Conservation (phyloP, 2,797 vertebrate genomes). For the Bradypus variegatus region DNA sequence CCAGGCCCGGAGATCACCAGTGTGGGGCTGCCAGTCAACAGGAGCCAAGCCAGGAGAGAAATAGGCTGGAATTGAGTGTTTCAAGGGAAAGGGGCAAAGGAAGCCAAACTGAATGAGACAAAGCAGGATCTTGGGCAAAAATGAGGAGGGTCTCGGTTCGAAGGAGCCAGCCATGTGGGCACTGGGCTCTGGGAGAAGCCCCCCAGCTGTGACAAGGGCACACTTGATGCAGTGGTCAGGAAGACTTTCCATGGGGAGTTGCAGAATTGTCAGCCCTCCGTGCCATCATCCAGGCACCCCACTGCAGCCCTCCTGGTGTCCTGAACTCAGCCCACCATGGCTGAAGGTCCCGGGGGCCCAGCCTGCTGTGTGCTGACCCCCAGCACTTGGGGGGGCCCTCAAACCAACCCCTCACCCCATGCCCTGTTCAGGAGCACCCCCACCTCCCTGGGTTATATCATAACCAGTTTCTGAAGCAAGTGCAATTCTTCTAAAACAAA, state of each 20-base stretch:
- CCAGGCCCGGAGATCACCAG: background rate
- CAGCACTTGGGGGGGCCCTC: background rate
- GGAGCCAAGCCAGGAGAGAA: background rate
- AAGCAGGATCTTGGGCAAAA: background rate
- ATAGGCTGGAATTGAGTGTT: background rate
- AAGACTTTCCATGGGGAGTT: background rate
- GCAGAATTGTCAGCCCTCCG: background rate
- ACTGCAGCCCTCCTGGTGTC: background rate
- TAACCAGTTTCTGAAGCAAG: background rate
- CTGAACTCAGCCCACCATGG: background rate
- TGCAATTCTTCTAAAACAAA: background rate
- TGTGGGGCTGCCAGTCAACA: background rate
- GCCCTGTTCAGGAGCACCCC: rapidly evolving
- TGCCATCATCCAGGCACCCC: background rate
- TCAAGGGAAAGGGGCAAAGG: background rate
- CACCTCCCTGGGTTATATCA: background rate
- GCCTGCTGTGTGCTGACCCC: background rate
- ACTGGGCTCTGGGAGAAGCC: background rate
- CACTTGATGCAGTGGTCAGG: background rate
- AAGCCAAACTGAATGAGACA: background rate
- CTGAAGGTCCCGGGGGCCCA: background rate
- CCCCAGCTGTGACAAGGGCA: background rate
- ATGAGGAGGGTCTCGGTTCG: background rate
- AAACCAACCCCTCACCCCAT: background rate
- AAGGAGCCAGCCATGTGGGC: background rate